Evolutionary conservation across 2,113 vertebrate genomes (phyloP).

Genomic region (Rostratula benghalensis): DNA sequence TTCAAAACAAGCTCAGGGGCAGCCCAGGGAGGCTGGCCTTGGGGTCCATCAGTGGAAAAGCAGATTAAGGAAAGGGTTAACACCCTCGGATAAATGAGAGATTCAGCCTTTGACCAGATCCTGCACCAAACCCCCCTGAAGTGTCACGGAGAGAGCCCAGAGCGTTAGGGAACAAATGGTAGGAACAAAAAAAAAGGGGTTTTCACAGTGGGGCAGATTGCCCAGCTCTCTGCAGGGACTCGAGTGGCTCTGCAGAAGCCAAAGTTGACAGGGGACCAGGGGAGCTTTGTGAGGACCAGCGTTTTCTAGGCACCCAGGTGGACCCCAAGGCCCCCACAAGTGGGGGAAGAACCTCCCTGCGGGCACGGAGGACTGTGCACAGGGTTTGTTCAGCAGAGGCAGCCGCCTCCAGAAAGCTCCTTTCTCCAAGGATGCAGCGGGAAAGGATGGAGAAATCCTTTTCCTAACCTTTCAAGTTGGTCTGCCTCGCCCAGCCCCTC

Average conservation of each 20-base stretch:
- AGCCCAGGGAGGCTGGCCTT: background rate
- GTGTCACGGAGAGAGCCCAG: background rate
- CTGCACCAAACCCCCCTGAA: background rate
- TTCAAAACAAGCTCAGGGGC: background rate
- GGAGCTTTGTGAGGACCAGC: accelerated
- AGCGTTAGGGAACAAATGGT: too few relatives aligned
- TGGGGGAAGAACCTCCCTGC: background rate
- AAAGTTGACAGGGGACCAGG: background rate
- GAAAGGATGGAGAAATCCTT: background rate
- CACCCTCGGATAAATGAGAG: background rate
- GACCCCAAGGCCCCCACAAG: background rate
- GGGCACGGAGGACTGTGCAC: background rate
- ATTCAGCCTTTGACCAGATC: background rate
- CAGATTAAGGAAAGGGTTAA: background rate
- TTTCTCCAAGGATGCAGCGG: background rate
- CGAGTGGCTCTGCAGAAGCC: background rate
- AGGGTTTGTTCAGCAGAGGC: background rate
- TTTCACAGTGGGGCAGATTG: background rate
- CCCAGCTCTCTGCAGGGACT: background rate
- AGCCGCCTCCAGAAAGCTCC: background rate
- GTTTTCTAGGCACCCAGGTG: background rate
- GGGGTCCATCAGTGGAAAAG: accelerated
- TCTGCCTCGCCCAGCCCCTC: background rate
- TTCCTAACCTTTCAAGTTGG: background rate
- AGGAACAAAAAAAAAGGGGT: background rate